A percentile compares a stretch with the other conserved stretches of the same genome.
Conservation (phyloP, 2,797 vertebrate species). For the Phataginus tetradactyla region DNA sequence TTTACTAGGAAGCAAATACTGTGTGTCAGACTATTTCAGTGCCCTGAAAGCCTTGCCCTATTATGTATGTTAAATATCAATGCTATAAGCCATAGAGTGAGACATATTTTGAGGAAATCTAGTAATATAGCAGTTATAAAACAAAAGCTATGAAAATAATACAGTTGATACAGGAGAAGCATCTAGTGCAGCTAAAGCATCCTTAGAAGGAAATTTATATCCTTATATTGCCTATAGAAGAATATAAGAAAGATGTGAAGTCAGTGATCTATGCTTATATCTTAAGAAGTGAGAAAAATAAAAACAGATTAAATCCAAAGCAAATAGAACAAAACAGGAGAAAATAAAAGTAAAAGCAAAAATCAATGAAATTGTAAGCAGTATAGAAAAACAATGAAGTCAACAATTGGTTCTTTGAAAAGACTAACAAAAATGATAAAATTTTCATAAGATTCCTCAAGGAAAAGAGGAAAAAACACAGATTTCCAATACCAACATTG, state of each 20-base stretch:
- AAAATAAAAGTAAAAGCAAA: not conserved
- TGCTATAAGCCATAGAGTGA: not conserved
- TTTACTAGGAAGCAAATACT: not conserved
- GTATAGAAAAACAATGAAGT: not conserved
- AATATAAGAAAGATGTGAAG: not conserved
- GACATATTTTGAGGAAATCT: constrained; percentile 40
- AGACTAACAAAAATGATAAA: not conserved
- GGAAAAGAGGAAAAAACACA: not conserved
- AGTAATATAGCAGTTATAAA: constrained; percentile 14
- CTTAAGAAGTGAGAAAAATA: constrained; percentile 14
- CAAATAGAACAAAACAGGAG: not conserved
- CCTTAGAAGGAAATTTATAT: not conserved
- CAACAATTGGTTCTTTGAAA: not conserved
- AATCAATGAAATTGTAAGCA: not conserved
- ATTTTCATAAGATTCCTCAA: not conserved
- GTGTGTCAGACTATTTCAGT: not conserved
- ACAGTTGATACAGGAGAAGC: not conserved
- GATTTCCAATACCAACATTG: not conserved
- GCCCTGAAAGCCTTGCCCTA: not conserved
- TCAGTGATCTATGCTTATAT: not conserved
- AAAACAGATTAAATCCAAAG: not conserved
- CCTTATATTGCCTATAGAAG: not conserved
- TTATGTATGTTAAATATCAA: constrained; percentile 38
- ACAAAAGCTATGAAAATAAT: constrained; percentile 43
- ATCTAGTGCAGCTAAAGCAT: not conserved